Evolutionary conservation across 2,888 invertebrate species (phyloP).

Genomic region (Mesorhabditis spiculigera): DNA sequence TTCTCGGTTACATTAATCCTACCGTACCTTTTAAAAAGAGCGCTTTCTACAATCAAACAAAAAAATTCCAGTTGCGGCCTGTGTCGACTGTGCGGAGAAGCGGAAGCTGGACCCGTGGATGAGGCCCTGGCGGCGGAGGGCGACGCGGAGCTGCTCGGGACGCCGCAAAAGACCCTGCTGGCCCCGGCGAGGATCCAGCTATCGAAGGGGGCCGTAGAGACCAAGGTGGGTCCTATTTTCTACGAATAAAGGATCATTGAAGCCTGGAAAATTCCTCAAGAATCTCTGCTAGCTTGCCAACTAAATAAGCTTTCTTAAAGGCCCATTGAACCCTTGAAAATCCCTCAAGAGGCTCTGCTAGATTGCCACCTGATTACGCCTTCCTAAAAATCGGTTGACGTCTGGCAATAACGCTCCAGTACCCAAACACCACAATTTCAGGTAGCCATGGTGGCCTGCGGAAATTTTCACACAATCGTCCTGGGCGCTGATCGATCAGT

Average conservation of each 20-base stretch:
- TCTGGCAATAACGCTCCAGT: slow-evolving; percentile 31
- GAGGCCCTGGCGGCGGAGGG: not conserved
- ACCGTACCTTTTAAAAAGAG: not conserved
- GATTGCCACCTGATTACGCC: too few relatives aligned
- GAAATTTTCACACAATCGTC: slow-evolving; percentile 80
- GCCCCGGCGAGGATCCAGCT: slow-evolving; percentile 30
- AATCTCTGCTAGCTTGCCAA: too few relatives aligned
- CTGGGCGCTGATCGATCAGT: slow-evolving; percentile 63
- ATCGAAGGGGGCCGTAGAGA: slow-evolving; percentile 58
- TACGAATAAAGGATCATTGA: too few relatives aligned
- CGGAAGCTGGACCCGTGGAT: slow-evolving; percentile 57
- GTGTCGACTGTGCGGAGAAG: slow-evolving; percentile 79
- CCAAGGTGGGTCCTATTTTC: slow-evolving; percentile 19
- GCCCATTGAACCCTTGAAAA: too few relatives aligned
- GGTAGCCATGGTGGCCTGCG: slow-evolving; percentile 76
- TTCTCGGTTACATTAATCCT: not conserved
- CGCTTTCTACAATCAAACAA: too few relatives aligned
- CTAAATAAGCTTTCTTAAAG: too few relatives aligned
- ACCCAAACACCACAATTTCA: slow-evolving; percentile 60
- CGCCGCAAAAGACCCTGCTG: slow-evolving; percentile 25
- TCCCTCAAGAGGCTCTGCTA: too few relatives aligned
- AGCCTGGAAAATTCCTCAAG: too few relatives aligned
- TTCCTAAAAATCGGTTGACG: too few relatives aligned
- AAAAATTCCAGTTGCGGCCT: slow-evolving; percentile 77
- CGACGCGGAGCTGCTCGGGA: slow-evolving; percentile 11